Evolutionary conservation across 2,888 invertebrate genomes (phyloP).

Genomic region (Hedychridium roseum): DNA sequence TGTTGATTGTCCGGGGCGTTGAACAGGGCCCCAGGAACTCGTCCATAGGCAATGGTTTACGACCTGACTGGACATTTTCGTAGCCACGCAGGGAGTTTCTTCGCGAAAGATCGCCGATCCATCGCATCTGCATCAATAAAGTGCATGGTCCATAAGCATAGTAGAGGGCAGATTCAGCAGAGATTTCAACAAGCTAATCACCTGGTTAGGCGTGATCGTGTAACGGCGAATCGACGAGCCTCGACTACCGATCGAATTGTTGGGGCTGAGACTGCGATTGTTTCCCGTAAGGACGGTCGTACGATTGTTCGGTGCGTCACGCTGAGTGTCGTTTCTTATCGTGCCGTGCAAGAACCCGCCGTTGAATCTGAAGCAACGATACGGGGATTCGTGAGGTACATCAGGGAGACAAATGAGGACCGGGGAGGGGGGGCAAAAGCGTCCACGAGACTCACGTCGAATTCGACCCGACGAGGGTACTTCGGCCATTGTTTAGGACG

Average conservation of each 20-base stretch:
- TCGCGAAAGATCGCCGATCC: constrained; percentile 66
- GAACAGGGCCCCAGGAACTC: constrained; percentile 52
- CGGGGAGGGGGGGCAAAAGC: neutral
- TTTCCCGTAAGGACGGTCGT: constrained; percentile 67
- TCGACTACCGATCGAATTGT: constrained; percentile 73
- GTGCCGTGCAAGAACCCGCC: constrained; percentile 55
- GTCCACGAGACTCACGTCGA: constrained; percentile 46
- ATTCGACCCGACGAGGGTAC: constrained; percentile 52
- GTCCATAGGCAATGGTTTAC: constrained; percentile 55
- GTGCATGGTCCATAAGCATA: too few species aligned
- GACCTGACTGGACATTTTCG: constrained; percentile 54
- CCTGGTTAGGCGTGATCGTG: constrained; percentile 53
- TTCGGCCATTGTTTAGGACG: constrained; percentile 62
- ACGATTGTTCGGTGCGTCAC: constrained; percentile 74
- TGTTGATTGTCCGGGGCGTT: constrained; percentile 62
- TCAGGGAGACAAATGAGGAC: neutral
- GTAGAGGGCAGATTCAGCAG: too few species aligned
- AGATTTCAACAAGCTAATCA: too few species aligned
- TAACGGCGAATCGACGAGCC: constrained; percentile 54
- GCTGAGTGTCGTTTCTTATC: constrained; percentile 81
- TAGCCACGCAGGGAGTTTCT: constrained; percentile 66
- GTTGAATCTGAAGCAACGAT: constrained; percentile 33
- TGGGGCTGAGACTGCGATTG: constrained; percentile 72
- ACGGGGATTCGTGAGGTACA: neutral
- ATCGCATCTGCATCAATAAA: constrained; percentile 58